A percentile compares a stretch with the other conserved stretches of the same genome.
phyloP scores from a whole-genome alignment of 2,113 vertebrate genomes.

The Megalops atlanticus region DNA sequence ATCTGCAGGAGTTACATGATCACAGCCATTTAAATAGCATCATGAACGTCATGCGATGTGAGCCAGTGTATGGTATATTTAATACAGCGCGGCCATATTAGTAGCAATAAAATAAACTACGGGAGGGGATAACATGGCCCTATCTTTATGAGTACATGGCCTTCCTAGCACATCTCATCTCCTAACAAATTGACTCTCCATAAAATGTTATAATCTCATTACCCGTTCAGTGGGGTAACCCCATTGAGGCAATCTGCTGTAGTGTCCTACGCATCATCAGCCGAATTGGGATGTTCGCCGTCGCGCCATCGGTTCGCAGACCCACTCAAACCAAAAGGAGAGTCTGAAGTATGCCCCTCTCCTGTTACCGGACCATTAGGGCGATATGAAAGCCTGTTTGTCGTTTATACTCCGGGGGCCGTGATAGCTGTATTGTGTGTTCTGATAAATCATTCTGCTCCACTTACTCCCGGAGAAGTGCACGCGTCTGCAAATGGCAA shows the following conservation, averaged over 20 bases:
- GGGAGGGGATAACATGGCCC: not conserved
- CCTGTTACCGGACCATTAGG: not conserved
- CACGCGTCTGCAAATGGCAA: not conserved
- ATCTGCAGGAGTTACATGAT: not conserved
- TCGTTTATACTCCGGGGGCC: not conserved
- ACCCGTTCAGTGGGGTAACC: not conserved
- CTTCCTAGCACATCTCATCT: not conserved
- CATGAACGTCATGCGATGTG: not conserved
- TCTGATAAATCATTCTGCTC: slow-evolving; percentile 22
- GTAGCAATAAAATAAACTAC: not conserved
- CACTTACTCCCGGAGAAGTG: not conserved
- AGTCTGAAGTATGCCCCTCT: not conserved
- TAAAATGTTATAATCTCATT: not conserved
- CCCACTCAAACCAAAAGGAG: not conserved
- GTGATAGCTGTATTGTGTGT: not conserved
- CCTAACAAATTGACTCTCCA: not conserved
- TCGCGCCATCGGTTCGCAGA: not conserved
- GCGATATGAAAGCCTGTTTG: slow-evolving; percentile 8
- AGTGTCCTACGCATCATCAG: not conserved
- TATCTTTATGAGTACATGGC: not conserved
- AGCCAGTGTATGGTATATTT: not conserved
- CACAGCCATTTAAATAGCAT: not conserved
- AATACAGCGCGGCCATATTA: not conserved
- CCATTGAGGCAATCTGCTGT: not conserved
- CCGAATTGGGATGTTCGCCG: not conserved